Conservation (phyloP, 2,113 vertebrate genomes). For the Lophotis ruficrista region DNA sequence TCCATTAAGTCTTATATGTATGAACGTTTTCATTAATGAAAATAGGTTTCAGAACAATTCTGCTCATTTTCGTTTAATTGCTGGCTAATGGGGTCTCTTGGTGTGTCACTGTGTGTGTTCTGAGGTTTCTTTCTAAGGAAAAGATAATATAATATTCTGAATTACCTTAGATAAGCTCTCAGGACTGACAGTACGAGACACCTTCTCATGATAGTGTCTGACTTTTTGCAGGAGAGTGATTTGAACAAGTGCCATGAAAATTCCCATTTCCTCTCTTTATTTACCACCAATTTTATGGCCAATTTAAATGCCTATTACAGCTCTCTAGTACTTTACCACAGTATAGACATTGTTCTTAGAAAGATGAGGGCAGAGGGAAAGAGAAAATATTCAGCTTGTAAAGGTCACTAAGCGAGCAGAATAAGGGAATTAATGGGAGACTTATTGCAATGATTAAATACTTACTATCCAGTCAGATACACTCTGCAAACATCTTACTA, state of each 20-base stretch:
- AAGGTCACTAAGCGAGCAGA: conserved; percentile 27
- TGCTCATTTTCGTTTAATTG: conserved; percentile 43
- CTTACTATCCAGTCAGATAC: conserved; percentile 12
- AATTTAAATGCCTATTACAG: conserved; percentile 33
- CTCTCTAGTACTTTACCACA: neutral
- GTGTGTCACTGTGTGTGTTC: neutral
- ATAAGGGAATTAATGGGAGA: conserved; percentile 2
- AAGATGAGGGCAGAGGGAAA: neutral
- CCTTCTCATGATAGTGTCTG: neutral
- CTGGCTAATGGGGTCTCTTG: conserved; percentile 24
- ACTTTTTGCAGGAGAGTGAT: conserved; percentile 1
- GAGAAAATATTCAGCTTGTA: conserved; percentile 15
- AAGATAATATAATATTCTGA: conserved; percentile 22
- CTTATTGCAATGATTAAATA: conserved; percentile 15
- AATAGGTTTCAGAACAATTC: conserved; percentile 34
- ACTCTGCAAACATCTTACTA: neutral
- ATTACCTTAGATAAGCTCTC: conserved; percentile 29
- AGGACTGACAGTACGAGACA: conserved; percentile 12
- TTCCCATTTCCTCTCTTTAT: conserved; percentile 35
- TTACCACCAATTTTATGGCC: conserved; percentile 41
- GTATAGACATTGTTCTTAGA: neutral
- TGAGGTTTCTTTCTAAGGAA: conserved; percentile 19
- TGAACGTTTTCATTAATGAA: conserved; percentile 52
- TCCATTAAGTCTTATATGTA: conserved; percentile 35
- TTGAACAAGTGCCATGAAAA: conserved; percentile 53